Evolutionary conservation across 2,113 vertebrate species (phyloP).

Genomic region (Gobiocypris rarus): DNA sequence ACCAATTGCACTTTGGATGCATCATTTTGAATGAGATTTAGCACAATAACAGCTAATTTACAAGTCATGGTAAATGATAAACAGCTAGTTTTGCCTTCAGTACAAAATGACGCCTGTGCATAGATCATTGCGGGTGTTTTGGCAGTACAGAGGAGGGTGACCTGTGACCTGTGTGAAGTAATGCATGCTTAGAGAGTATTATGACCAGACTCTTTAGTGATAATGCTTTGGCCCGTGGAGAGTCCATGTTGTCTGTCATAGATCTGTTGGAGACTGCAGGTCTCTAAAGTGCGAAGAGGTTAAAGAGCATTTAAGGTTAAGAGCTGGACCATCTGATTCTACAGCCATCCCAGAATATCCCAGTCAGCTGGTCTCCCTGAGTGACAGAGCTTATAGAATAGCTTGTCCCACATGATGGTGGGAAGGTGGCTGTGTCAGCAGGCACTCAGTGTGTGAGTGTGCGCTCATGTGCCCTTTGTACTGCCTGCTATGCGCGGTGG

Average conservation of each 20-base stretch:
- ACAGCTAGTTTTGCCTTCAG: neutral
- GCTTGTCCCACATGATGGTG: constrained; percentile 45
- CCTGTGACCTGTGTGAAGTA: constrained; percentile 28
- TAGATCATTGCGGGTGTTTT: neutral
- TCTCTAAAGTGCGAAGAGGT: constrained; percentile 40
- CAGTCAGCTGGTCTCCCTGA: constrained; percentile 48
- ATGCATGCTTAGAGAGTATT: constrained; percentile 18
- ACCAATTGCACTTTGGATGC: neutral
- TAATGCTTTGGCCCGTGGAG: constrained; percentile 10
- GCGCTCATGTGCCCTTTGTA: constrained; percentile 73
- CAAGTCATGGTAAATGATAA: neutral
- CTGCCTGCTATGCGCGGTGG: constrained; percentile 77
- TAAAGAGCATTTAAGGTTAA: constrained; percentile 34
- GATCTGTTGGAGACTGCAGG: neutral
- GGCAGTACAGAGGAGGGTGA: constrained; percentile 9
- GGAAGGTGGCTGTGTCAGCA: constrained; percentile 59
- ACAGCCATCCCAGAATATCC: constrained; percentile 55
- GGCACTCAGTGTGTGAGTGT: constrained; percentile 5
- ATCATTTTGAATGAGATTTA: neutral
- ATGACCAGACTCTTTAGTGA: neutral
- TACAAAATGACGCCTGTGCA: neutral
- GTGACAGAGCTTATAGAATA: constrained; percentile 56
- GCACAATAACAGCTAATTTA: neutral
- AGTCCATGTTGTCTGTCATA: neutral
- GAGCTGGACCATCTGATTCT: constrained; percentile 33